phyloP scores from a whole-genome alignment of 1,140 invertebrate species.

The Phortica variegata region DNA sequence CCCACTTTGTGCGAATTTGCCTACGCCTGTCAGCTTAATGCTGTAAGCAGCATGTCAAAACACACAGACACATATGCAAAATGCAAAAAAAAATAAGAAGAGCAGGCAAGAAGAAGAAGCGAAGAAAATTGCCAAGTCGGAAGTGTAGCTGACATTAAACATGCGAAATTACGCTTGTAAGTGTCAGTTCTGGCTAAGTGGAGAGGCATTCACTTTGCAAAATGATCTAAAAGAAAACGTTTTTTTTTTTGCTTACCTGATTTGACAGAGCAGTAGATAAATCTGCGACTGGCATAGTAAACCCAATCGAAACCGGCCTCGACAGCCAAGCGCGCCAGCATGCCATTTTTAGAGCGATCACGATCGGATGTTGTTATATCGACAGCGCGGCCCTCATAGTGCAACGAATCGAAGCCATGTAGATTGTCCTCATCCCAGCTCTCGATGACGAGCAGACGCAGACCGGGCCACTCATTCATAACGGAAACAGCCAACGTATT shows the following conservation, averaged over 20 bases:
- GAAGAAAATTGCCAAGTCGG: not conserved
- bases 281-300: constrained; percentile 89
- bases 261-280: constrained; percentile 97
- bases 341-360: constrained; percentile 90
- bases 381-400: constrained; percentile 94
- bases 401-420: constrained; percentile 79
- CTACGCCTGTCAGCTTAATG: constrained; percentile 53
- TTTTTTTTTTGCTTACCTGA: constrained; percentile 74
- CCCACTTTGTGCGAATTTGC: constrained; percentile 32
- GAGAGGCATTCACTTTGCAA: not conserved
- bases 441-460: constrained; percentile 88
- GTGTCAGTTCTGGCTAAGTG: constrained; percentile 53
- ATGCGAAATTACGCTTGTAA: constrained; percentile 55
- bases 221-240: constrained; percentile 11
- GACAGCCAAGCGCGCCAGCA: constrained; percentile 92
- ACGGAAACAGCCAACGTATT: constrained; percentile 93
- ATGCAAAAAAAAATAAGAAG: not conserved
- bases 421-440: constrained; percentile 89
- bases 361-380: constrained; percentile 93
- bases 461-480: constrained; percentile 96
- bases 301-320: constrained; percentile 99
- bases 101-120: constrained; percentile 2
- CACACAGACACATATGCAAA: too few species aligned
- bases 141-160: constrained; percentile 20
- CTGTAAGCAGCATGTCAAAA: constrained; percentile 26